phyloP scores from a whole-genome alignment of 1,140 invertebrate species.

The Aphidius gifuensis region DNA sequence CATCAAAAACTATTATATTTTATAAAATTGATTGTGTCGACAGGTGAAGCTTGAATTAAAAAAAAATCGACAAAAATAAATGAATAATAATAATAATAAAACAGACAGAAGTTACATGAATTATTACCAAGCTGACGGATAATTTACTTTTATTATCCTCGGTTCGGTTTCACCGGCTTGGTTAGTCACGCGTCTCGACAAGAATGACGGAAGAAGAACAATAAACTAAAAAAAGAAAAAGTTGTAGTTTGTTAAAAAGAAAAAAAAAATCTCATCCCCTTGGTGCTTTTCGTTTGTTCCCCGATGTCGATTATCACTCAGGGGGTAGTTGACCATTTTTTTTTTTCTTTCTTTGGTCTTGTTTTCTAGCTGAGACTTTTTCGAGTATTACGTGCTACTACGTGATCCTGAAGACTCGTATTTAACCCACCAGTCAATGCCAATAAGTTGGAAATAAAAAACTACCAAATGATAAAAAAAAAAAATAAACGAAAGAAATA shows the following conservation, averaged over 20 bases:
- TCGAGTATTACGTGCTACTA: neutral
- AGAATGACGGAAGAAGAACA: slow-evolving; percentile 11
- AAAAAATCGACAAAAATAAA: slow-evolving; percentile 9
- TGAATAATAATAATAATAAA: neutral
- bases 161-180: slow-evolving; percentile 20
- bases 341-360: neutral
- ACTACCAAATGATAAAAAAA: neutral
- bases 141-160: slow-evolving; percentile 27
- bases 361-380: neutral
- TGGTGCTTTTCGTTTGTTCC: neutral
- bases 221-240: slow-evolving; percentile 8
- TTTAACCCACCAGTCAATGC: neutral
- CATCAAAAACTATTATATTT: no score
- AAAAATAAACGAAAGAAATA: slow-evolving; percentile 4
- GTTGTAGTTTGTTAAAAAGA: neutral
- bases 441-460: slow-evolving; percentile 7
- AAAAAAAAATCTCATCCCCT: slow-evolving; percentile 8
- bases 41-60: neutral
- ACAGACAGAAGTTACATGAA: slow-evolving; percentile 14
- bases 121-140: slow-evolving; percentile 23
- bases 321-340: slow-evolving; percentile 15
- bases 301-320: slow-evolving; percentile 16
- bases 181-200: slow-evolving; percentile 17
- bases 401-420: neutral
- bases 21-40: neutral